Evolutionary conservation across 2,888 invertebrate species (phyloP), one percentile per base, ranked within the genome.

Genomic region (Perizoma affinitatum): DNA sequence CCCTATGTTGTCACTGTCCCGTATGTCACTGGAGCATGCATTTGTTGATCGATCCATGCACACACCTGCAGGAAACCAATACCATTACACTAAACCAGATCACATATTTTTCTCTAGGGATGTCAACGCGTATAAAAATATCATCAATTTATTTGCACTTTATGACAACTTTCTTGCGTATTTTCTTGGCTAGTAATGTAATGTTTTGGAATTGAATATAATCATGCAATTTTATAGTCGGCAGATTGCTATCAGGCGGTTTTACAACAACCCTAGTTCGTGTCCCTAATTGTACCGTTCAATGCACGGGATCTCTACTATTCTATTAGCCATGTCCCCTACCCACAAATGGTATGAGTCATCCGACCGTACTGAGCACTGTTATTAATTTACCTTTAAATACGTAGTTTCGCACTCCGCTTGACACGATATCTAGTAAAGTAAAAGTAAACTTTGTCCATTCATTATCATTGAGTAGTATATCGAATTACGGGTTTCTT

Each of bases 271-370:
- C 68, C 60, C 68, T 69, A 63, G 48, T 66, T 55, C 65, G 63
- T 66, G 63, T 58, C 35, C 49, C 54, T 67, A 69, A 66, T 71
- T 67, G 68, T 63, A 72, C 54, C 58, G 66, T 63, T 68, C 65
- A 58, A 53, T 69, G 67, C 68, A 67, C 60, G 62, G 60, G 65
- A 47, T 58, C 48, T 54, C 63, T 47, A 56, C 66, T 66, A 68
- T 70, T 65, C 67, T 68, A 67, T 69, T 66, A 71, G 64, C 70
- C 66, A 70, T 73, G 69, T 72, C 77, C 75, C 79, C 73, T 70
- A 71, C 67, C 71, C 63, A 60, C 61, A 65, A 72, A 71, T 69
- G 60, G 69, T 73, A 75, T 82, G 82, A 81, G 62, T 81, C 82
- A 82, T 71, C 64, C 60, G 54, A 71, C 65, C 60, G 54, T 48